A percentile compares a stretch with the other conserved stretches of the same genome.
Conservation (phyloP, 1,140 invertebrate genomes). For the Plectrocnemia conspersa region DNA sequence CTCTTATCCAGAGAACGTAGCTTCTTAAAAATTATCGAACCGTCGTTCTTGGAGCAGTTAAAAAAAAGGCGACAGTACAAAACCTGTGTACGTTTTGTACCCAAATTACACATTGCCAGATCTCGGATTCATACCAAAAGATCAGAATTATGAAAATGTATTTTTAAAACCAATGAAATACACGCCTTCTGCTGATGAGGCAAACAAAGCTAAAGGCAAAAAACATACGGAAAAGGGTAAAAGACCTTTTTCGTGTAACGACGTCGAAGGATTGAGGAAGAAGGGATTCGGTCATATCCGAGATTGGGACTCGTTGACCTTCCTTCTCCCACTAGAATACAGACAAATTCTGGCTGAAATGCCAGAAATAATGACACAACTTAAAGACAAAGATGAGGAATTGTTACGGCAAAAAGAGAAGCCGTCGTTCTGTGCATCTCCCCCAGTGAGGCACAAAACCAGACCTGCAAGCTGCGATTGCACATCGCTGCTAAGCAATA, state of each 20-base stretch:
- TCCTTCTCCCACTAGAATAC: slow-evolving; percentile 79
- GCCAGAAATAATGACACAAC: slow-evolving; percentile 64
- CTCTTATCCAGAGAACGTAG: slow-evolving; percentile 47
- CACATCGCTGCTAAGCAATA: slow-evolving; percentile 52
- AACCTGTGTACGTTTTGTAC: slow-evolving; percentile 84
- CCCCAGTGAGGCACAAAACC: slow-evolving; percentile 53
- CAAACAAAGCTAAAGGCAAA: slow-evolving; percentile 41
- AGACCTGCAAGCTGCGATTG: slow-evolving; percentile 61
- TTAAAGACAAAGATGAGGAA: slow-evolving; percentile 51
- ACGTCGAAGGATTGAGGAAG: slow-evolving; percentile 73
- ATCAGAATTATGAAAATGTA: slow-evolving; percentile 59
- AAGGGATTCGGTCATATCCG: slow-evolving; percentile 76
- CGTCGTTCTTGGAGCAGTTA: slow-evolving; percentile 61
- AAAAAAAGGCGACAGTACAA: slow-evolving; percentile 59
- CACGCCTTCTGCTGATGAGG: slow-evolving; percentile 42
- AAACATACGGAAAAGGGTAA: slow-evolving; percentile 45
- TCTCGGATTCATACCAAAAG: slow-evolving; percentile 72
- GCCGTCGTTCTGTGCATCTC: slow-evolving; percentile 63
- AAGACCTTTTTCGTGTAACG: slow-evolving; percentile 78
- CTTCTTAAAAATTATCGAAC: slow-evolving; percentile 56
- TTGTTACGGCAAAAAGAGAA: slow-evolving; percentile 46
- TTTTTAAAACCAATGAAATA: slow-evolving; percentile 52
- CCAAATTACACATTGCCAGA: slow-evolving; percentile 88
- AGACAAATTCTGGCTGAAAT: slow-evolving; percentile 67
- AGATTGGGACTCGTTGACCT: slow-evolving; percentile 88